Base-by-base conservation (phyloP, 2,113 vertebrate genomes). In the Centropus unirufus region DNA sequence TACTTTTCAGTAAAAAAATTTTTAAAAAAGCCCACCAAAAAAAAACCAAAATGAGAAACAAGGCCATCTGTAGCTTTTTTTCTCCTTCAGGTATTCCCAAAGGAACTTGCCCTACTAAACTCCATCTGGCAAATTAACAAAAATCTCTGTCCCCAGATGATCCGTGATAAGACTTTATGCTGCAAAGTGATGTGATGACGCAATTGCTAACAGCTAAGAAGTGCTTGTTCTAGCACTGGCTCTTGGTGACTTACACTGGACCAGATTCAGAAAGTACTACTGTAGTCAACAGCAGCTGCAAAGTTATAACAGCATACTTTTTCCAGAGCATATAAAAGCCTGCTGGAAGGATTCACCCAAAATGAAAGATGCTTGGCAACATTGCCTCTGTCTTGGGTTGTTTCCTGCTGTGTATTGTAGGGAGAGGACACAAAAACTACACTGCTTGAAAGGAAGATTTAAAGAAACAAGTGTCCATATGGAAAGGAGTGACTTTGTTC, bases 1-100 rank as follows among this genome's bases (percentile, higher is more conserved):
- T 92, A 90, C 82, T 92, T 80, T 84, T 89, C 54, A 77, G 52
- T 93, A 86, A 92, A 90, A 46, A 59, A 46, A 36, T 36, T 36
- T 36, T 36, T 36, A 36, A 36, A 36, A 36, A 36, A 36, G 36
- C 36, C 36, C 36, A 36, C 36, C 36, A 36, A 86, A 59, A 46
- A 36, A 36, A 36, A 36, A 36, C 7, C 36, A 36, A 83, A 93
- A 63, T 8, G 19, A 51, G 29, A 49, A 51, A 55, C 23, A 61
- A 22, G 21, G 73, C 59, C 26, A 27, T 20, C 14, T 1, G 4
- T 46, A 83, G 22, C 4, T 69, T 62, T 78, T 36, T 39, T 9
- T 83, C 6, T 92, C 17, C 66, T 80, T 92, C 85, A 89, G 62
- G 62, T 95, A 26, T 93, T 84, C 54, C 21, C 57, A 83, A 86